Evolutionary conservation across 1,140 invertebrate genomes (phyloP).

Genomic region (Papilio glaucus): DNA sequence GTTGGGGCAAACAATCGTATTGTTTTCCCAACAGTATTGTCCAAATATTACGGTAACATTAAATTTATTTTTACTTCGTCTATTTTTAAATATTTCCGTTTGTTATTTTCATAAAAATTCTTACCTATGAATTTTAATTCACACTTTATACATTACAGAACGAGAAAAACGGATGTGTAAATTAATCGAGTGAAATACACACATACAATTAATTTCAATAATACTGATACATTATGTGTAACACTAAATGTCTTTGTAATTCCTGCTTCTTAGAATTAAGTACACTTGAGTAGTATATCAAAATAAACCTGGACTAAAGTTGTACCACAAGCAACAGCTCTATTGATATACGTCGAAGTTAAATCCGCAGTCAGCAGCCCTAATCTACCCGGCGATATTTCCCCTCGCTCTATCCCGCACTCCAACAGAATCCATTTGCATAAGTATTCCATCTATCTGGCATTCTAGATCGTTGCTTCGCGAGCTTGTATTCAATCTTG

Average conservation of each 20-base stretch:
- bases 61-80: background rate
- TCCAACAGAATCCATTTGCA: constrained; percentile 60
- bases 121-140: no score
- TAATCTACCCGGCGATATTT: constrained; percentile 57
- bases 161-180: no score
- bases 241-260: background rate
- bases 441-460: constrained; percentile 68
- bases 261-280: background rate
- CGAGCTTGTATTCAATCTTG: constrained; percentile 60
- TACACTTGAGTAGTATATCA: background rate
- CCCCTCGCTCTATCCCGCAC: constrained; percentile 49
- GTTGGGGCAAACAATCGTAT: constrained; percentile 21
- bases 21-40: constrained; percentile 21
- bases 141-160: no score
- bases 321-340: constrained; percentile 35
- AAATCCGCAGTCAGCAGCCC: constrained; percentile 53
- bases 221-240: no score
- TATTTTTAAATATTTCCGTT: background rate
- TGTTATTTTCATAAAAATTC: background rate
- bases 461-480: constrained; percentile 55
- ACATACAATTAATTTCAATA: no score
- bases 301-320: constrained; percentile 5
- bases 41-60: background rate
- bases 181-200: no score
- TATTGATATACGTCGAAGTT: constrained; percentile 49